Evolutionary conservation across 2,797 vertebrate species (phyloP).

Genomic region (Anguilla megastoma): DNA sequence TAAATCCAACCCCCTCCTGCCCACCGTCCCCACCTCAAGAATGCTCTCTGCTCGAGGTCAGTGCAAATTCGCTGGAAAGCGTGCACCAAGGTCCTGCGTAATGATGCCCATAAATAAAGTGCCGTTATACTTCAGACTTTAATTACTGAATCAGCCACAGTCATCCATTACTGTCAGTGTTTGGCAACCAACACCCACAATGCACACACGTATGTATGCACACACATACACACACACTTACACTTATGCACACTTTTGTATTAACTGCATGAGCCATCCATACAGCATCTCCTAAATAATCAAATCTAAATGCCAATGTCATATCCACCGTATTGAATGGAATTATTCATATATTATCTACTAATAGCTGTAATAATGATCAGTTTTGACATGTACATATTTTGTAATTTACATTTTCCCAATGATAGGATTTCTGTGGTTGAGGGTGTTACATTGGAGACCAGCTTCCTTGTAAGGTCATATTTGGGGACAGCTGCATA

Average conservation of each 20-base stretch:
- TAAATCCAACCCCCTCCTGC: neutral
- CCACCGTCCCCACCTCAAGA: neutral
- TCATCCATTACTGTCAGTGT: conserved; percentile 37
- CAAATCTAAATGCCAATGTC: neutral
- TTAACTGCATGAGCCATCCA: neutral
- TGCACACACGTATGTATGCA: conserved; percentile 41
- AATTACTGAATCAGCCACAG: conserved; percentile 46
- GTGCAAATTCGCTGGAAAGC: conserved; percentile 39
- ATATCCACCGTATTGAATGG: neutral
- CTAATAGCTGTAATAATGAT: neutral
- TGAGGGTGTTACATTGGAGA: neutral
- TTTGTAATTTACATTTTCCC: neutral
- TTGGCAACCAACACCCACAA: conserved; percentile 41
- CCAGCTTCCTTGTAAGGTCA: neutral
- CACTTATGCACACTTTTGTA: neutral
- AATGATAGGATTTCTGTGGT: neutral
- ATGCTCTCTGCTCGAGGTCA: conserved; percentile 37
- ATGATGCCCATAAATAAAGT: conserved; percentile 52
- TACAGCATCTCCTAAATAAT: neutral
- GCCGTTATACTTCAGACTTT: conserved; percentile 39
- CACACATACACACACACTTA: conserved; percentile 27
- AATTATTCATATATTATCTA: neutral
- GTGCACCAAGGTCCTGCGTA: conserved; percentile 44
- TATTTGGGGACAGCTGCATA: neutral
- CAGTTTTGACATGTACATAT: neutral